These are phyloP conservation scores for Mesopsocus fuscifrons DNA, from an alignment of 2,888 invertebrate genomes.

Conservation along the genomic window DNA sequence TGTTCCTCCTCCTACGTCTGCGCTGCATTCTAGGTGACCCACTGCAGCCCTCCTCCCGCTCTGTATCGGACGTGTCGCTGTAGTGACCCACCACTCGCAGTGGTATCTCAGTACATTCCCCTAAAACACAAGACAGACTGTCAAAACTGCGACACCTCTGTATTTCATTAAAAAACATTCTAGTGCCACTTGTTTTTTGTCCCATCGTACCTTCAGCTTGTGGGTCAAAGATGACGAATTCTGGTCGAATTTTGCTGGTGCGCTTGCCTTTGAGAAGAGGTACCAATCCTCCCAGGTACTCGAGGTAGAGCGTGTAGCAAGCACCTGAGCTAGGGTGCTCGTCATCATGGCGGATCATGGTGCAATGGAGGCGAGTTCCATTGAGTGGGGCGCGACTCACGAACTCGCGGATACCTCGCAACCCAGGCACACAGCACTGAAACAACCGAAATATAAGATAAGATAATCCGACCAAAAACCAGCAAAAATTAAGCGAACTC, in stretches of 20 bases:
- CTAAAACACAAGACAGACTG: too few relatives aligned
- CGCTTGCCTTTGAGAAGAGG: slow-evolving; percentile 89
- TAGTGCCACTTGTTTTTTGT: too few relatives aligned
- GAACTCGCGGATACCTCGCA: slow-evolving; percentile 72
- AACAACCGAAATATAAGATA: too few relatives aligned
- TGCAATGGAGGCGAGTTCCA: slow-evolving; percentile 83
- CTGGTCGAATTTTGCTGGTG: slow-evolving; percentile 91
- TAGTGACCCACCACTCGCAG: slow-evolving; percentile 26
- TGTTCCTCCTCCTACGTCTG: slow-evolving; percentile 35
- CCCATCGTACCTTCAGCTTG: slow-evolving; percentile 54
- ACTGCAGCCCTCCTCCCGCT: slow-evolving; percentile 40
- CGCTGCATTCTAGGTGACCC: slow-evolving; percentile 39
- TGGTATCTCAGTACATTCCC: neutral
- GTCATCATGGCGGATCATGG: slow-evolving; percentile 85
- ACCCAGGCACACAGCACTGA: slow-evolving; percentile 88
- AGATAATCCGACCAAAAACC: too few relatives aligned
- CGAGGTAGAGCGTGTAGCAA: slow-evolving; percentile 77
- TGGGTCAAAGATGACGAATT: slow-evolving; percentile 93
- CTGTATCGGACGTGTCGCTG: slow-evolving; percentile 45
- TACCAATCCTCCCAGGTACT: slow-evolving; percentile 90
- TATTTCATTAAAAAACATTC: too few relatives aligned
- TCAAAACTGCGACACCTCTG: too few relatives aligned
- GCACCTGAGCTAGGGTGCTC: slow-evolving; percentile 33
- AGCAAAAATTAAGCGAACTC: too few relatives aligned
- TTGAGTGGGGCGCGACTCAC: slow-evolving; percentile 78